Evolutionary conservation across 2,113 vertebrate genomes (phyloP), one percentile per base, ranked within the genome.

Genomic region (Numida meleagris): DNA sequence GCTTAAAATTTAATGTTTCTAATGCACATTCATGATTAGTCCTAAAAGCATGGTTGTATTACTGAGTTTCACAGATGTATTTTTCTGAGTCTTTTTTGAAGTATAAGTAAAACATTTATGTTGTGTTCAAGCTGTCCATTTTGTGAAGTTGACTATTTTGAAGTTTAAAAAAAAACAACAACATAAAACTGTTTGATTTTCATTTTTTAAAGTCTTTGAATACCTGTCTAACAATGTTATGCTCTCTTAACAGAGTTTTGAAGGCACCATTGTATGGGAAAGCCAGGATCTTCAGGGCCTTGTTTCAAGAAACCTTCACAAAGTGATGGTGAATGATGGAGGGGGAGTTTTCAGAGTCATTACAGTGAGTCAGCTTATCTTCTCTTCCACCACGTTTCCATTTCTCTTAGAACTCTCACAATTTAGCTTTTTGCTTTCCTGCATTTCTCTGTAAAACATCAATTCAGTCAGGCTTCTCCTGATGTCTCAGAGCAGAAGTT

Each of bases 231-330:
- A 92, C n/a, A 42, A 57, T 25, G 8, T 62, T 93, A 68, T 66
- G 9, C 48, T 96, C 34, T 95, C 84, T 95, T 68, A 46, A 87
- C 97, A 99, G 99, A 99, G 99, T 70, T 99, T 99, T 91, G 99
- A 99, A 97, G 99, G 99, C n/a, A 99, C 98, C 4, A 97, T 99
- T 73, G 98, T 99, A 43, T 99, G 99, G 99, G 99, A 99, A 94
- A 99, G 98, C 95, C 98, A 98, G 85, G 99, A 99, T 96, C 96
- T 96, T 20, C 96, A 98, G 20, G 98, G 98, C 27, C 93, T 99
- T 38, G 97, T 98, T 92, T 98, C 98, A 36, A 96, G 98, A 93
- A 98, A 99, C 90, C 97, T 98, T 25, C 98, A 98, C 55, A 98
- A 95, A 59, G 98, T 99, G 93, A 93, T 94, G 33, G 98, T 99